Base-by-base conservation (phyloP, 2,113 vertebrate species). In the Dunckerocampus dactyliophorus region DNA sequence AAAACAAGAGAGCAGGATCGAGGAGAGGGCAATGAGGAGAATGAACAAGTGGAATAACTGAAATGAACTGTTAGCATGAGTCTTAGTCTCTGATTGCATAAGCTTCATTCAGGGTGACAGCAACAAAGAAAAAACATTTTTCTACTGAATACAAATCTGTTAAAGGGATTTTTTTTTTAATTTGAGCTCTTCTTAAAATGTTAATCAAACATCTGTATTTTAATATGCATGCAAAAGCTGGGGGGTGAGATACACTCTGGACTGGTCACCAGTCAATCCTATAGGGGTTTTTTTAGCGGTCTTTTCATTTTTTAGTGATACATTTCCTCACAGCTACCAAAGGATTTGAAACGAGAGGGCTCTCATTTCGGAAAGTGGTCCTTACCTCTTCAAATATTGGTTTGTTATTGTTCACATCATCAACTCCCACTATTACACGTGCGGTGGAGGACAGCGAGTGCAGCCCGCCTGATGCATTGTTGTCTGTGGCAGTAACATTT, bases 391-490 rank as follows among this genome's bases (percentile, higher is more conserved):
- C 89, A 86, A 96, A 96, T 12, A 94, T 67, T 24, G 93, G 93
- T 72, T 95, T 95, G 88, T 95, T 94, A 80, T 93, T 94, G 89
- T 95, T 95, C 71, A 95, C 92, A 49, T 94, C 92, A 51, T 94
- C 90, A 0, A 95, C 86, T 49, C 89, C 91, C 34, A 95, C 93
- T 9, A 94, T 81, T 67, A 95, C 90, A 48, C 89, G 85, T n/a
- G 92, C 91, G 0, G 85, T 91, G 69, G 91, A 87, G 2, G 82
- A 89, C 47, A 94, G 93, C 21, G 90, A 73, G 69, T 69, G 85
- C 0, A 88, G 91, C 15, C 94, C 94, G 21, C 91, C 92, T 3
- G 93, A 94, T 1, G 89, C 80, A 0, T 95, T 95, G 77, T 95
- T 93, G 48, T 95, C 94, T 1, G 90, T 90, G 59, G 94, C 93